Percentiles rank a stretch among this genome's conserved stretches.
These are phyloP conservation scores for Myanophis thanlyinensis DNA, from an alignment of 2,113 vertebrate species.

Conservation along the genomic window DNA sequence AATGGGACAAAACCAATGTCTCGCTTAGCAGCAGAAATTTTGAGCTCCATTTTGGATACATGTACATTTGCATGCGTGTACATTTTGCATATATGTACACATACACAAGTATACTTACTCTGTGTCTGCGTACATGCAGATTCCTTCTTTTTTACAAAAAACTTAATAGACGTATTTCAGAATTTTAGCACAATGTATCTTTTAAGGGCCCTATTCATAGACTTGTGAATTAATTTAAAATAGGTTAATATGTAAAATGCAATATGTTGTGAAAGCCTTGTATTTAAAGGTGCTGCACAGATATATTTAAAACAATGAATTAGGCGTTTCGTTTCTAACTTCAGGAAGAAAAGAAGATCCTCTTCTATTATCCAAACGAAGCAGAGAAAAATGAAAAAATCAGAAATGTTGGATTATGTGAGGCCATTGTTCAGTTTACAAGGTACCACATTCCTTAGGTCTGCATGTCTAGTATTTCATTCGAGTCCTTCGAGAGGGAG, in stretches of 20 bases:
- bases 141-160: neutral
- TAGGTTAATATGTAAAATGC: neutral
- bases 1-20: no score
- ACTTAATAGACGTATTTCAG: neutral
- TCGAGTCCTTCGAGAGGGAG: no score
- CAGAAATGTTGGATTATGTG: slow-evolving; percentile 95
- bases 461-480: neutral
- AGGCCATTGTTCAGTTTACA: slow-evolving; percentile 98
- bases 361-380: slow-evolving; percentile 97
- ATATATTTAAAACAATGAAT: neutral
- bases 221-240: neutral
- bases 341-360: slow-evolving; percentile 98
- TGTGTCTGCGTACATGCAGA: neutral
- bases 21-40: no score
- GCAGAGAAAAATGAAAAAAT: slow-evolving; percentile 99
- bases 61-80: neutral
- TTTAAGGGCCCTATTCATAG: neutral
- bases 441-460: slow-evolving; percentile 72
- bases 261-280: neutral
- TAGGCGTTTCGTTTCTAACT: slow-evolving; percentile 26
- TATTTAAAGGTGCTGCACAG: neutral
- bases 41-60: neutral
- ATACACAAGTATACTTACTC: neutral
- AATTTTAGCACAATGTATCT: neutral
- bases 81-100: neutral